Evolutionary conservation across 53 echinoderm and acorn worm genomes (phyloP).

Genomic region (Hippasteria phrygiana): DNA sequence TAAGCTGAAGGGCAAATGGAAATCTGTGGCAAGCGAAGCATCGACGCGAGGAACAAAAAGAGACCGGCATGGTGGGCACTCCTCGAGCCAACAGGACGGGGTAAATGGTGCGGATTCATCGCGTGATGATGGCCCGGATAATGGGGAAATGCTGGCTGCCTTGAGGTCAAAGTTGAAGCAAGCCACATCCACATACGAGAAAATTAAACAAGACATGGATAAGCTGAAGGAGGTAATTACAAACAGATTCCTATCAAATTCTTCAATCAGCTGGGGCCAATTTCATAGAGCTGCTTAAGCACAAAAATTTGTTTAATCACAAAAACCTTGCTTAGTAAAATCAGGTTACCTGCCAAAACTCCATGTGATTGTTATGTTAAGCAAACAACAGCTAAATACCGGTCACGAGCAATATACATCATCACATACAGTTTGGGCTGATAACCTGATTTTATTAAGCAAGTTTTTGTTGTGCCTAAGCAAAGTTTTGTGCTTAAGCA

Average conservation of each 20-base stretch:
- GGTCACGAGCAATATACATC: too few relatives aligned
- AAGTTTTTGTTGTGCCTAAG: too few relatives aligned
- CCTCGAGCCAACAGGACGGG: slow-evolving; percentile 9
- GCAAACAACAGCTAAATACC: too few relatives aligned
- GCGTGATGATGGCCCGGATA: slow-evolving; percentile 6
- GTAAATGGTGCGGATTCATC: slow-evolving; percentile 2
- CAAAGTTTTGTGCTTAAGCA: too few relatives aligned
- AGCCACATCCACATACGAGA: slow-evolving; percentile 68
- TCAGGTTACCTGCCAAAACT: too few relatives aligned
- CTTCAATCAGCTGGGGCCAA: too few relatives aligned
- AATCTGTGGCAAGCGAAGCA: not conserved
- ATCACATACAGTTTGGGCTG: too few relatives aligned
- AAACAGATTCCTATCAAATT: not conserved
- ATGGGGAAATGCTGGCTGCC: slow-evolving; percentile 19
- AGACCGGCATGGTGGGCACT: slow-evolving; percentile 10
- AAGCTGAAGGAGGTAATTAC: slow-evolving; percentile 79
- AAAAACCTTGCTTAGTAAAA: too few relatives aligned
- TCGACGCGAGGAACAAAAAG: not conserved
- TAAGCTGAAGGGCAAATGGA: not conserved
- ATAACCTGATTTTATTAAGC: too few relatives aligned
- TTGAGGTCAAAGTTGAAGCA: slow-evolving; percentile 78
- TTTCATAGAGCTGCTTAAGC: too few relatives aligned
- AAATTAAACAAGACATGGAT: slow-evolving; percentile 77
- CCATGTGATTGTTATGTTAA: too few relatives aligned
- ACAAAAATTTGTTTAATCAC: too few relatives aligned